Evolutionary conservation across 2,797 vertebrate species (phyloP), one percentile per base, ranked within the genome.

Genomic region (Tokudaia muenninki): DNA sequence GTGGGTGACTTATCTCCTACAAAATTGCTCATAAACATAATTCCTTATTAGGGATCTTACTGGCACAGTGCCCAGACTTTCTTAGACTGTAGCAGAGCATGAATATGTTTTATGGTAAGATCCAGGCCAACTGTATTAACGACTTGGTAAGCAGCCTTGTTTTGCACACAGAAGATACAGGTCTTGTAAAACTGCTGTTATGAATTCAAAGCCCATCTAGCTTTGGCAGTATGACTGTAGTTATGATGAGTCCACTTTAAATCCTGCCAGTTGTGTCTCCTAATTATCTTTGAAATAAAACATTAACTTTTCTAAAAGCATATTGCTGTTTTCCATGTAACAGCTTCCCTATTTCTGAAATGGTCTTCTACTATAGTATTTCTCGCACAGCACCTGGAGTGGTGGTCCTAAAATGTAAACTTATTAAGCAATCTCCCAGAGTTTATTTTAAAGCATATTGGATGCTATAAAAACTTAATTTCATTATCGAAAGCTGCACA

Each of bases 281-380:
- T 87, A 77, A 97, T 72, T 90, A 80, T 75, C 87, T 93, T 84
- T 47, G 92, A 63, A 96, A 75, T 7, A 77, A 81, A 59, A 10
- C 41, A 61, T 78, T 81, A 7, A 57, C 74, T 94, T 92, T 22
- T 77, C 26, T 83, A 84, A 95, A 86, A 55, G 61, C 1, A 8
- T 89, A 16, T 89, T 95, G 52, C 22, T 90, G 2, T 72, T 1
- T 78, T 88, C 67, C 70, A 21, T n/a, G 50, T 87, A 93, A 87
- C 0, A 31, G 65, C 31, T 17, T 31, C 29, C 17, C 12, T 78
- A 80, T 57, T 50, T 44, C 26, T 78, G 3, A 16, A 92, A 75
- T 72, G 13, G 63, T 87, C 6, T 77, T 41, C 19, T 7, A 88
- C 1, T 84, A 4, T 14, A 90, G 1, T 80, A 74, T 92, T 34